Evolutionary conservation across 35 echinoderm and acorn worm species (phyloP).

Genomic region (Amphiura filiformis): DNA sequence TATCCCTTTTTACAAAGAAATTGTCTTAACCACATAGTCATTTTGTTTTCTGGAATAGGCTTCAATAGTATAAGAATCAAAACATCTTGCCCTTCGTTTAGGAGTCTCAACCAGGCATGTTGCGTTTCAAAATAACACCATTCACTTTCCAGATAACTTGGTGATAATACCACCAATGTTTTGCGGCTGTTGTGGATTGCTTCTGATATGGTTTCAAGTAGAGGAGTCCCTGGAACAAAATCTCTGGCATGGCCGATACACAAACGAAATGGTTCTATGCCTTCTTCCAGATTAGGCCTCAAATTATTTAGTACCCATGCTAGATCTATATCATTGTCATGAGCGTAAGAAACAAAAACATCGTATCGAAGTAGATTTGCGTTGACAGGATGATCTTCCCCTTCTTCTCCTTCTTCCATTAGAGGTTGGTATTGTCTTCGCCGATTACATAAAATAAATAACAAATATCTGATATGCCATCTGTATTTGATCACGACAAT

Average conservation of each 20-base stretch:
- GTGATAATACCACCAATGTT: too few relatives aligned
- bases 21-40: background rate
- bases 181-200: too few relatives aligned
- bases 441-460: background rate
- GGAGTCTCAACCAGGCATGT: background rate
- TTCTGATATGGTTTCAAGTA: background rate
- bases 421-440: background rate
- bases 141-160: too few relatives aligned
- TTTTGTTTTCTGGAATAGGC: background rate
- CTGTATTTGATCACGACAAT: background rate
- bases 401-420: background rate
- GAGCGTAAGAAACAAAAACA: background rate
- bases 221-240: background rate
- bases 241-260: background rate
- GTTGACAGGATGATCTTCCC: too few relatives aligned
- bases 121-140: too few relatives aligned
- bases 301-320: background rate
- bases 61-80: background rate
- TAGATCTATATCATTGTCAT: background rate
- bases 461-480: background rate
- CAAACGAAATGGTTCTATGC: background rate
- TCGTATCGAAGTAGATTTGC: background rate
- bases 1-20: too few relatives aligned
- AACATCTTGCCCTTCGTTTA: background rate
- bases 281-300: background rate